Percentiles rank a stretch among this genome's conserved stretches.
Conservation (phyloP, 2,888 invertebrate species). For the Callyntrura guangdongensis region DNA sequence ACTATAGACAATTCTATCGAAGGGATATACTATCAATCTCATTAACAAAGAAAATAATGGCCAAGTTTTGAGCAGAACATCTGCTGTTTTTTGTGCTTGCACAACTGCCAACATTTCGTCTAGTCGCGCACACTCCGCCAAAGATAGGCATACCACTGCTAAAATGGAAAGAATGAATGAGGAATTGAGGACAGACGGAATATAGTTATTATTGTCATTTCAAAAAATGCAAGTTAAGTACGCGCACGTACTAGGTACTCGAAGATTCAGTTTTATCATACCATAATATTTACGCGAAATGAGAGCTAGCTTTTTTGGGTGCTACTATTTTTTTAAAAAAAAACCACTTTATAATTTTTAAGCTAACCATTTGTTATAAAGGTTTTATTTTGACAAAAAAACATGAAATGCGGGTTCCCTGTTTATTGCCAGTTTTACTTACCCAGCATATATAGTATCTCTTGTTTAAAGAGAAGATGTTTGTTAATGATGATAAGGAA, state of each 20-base stretch:
- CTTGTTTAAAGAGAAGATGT: neutral
- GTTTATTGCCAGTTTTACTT: conserved; percentile 25
- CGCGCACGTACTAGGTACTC: neutral
- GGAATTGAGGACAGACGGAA: conserved; percentile 58
- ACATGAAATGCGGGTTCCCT: neutral
- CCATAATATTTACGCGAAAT: neutral
- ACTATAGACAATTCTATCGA: conserved; percentile 35
- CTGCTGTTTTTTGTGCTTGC: conserved; percentile 27
- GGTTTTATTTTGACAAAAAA: neutral
- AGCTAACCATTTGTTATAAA: conserved; percentile 18
- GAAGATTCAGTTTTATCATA: neutral
- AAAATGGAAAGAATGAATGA: conserved; percentile 12
- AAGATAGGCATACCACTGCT: conserved; percentile 18
- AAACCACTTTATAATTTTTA: neutral
- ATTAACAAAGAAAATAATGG: conserved; percentile 56
- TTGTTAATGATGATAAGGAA: neutral
- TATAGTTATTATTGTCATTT: conserved; percentile 1
- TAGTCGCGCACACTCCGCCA: neutral
- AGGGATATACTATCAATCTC: conserved; percentile 33
- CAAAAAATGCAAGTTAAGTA: conserved; percentile 44
- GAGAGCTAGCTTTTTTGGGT: conserved; percentile 4
- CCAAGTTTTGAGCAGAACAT: conserved; percentile 49
- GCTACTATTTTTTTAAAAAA: conserved; percentile 26
- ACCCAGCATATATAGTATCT: neutral
- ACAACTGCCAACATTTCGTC: neutral